Base-by-base conservation (phyloP, 2,797 vertebrate species). In the Xyrichtys novacula region DNA sequence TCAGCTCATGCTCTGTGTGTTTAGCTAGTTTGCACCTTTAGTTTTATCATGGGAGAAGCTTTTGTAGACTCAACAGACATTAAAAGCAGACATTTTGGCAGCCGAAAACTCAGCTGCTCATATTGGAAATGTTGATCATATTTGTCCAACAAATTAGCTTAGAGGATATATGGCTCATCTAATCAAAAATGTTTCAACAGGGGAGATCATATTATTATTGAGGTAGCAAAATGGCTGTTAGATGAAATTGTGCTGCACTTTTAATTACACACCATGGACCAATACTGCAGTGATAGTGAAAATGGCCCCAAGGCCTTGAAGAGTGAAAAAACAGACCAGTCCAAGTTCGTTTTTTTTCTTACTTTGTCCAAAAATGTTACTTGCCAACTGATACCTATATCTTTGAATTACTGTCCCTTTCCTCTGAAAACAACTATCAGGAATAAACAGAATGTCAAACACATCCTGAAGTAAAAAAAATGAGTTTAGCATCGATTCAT, bases 361-460 rank as follows among this genome's bases (percentile, higher is more conserved):
- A n/a, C n/a, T n/a, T n/a, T n/a, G n/a, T n/a, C n/a, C n/a, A n/a
- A n/a, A n/a, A n/a, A n/a, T n/a, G n/a, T n/a, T n/a, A n/a, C n/a
- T 58, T 57, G 67, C 25, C 34, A 53, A 39, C 7, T 77, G 49
- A 66, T 65, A 48, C 29, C 15, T 15, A 48, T 25, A 38, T 61
- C 52, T 68, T 52, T 23, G 53, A 70, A 80, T 71, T 67, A 64
- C 16, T 46, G 17, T 65, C 50, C 52, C 4, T 69, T 72, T 59
- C 71, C 46, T 56, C 19, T 49, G n/a, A 22, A 63, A 72, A 31
- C 31, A 69, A 2, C 43, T 71, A 63, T 81, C 76, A 76, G 57
- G 57, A 64, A 81, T 62, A 73, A 70, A 75, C 59, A 61, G 31
- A 72, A 72, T 58, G 34, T 66, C 70, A 81, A 58, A 64, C 39